A percentile compares a stretch with the other conserved stretches of the same genome.
These are phyloP conservation scores for Ahaetulla prasina DNA, from an alignment of 2,113 vertebrate species.

Conservation along the genomic window DNA sequence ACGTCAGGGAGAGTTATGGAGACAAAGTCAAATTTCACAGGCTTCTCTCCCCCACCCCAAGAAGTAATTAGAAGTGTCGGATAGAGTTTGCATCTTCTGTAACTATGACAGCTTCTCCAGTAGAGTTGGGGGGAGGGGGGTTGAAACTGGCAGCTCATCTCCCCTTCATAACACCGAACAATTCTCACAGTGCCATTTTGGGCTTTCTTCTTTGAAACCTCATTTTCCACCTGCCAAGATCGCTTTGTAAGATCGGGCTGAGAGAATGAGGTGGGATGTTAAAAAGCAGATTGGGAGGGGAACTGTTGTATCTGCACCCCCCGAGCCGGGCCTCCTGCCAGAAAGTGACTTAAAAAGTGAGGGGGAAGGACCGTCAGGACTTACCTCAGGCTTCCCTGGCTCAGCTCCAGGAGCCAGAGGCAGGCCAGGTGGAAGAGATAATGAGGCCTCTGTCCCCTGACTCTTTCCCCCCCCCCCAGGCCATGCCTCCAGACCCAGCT, in stretches of 20 bases:
- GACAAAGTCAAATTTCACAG: constrained; percentile 2
- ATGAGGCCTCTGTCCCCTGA: too few species aligned
- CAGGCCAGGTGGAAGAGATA: too few species aligned
- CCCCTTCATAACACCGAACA: not conserved
- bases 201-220: rapidly evolving
- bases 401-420: too few species aligned
- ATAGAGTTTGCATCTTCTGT: constrained; percentile 26
- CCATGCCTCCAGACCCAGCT: too few species aligned
- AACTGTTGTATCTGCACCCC: too few species aligned
- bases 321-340: too few species aligned
- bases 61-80: constrained; percentile 56
- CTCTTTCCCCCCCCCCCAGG: too few species aligned
- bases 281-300: not conserved
- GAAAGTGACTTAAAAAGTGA: too few species aligned
- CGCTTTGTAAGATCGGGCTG: not conserved
- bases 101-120: constrained; percentile 4
- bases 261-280: rapidly evolving
- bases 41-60: not conserved
- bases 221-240: not conserved
- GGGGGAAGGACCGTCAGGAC: too few species aligned
- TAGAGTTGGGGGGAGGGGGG: not conserved
- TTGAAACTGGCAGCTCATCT: rapidly evolving
- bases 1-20: constrained; percentile 24
- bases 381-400: too few species aligned
- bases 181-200: not conserved